Conservation (phyloP, 53 echinoderm and acorn worm species). For the Crossaster papposus region DNA sequence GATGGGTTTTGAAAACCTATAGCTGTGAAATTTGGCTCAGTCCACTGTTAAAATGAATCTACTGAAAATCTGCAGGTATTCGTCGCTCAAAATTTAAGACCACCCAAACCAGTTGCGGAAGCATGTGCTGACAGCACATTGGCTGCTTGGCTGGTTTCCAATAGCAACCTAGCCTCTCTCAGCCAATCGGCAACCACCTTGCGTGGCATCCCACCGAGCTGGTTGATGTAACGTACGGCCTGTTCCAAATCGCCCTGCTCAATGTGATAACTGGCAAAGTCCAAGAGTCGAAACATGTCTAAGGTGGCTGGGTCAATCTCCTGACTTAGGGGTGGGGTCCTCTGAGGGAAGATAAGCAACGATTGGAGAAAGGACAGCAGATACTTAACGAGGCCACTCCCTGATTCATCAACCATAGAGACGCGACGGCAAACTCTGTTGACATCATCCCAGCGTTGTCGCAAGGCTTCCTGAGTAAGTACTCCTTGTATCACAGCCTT, state of each 20-base stretch:
- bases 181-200: slow-evolving; percentile 91
- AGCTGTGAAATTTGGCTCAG: background rate
- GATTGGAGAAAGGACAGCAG: slow-evolving; percentile 91
- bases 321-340: slow-evolving; percentile 50
- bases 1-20: background rate
- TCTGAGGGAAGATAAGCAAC: slow-evolving; percentile 74
- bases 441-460: slow-evolving; percentile 85
- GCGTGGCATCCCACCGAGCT: slow-evolving; percentile 87
- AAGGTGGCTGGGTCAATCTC: slow-evolving; percentile 66
- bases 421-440: slow-evolving; percentile 77
- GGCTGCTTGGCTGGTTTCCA: slow-evolving; percentile 93
- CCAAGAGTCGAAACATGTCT: slow-evolving; percentile 83
- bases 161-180: slow-evolving; percentile 85
- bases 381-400: slow-evolving; percentile 79
- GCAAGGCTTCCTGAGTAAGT: slow-evolving; percentile 74
- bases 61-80: background rate
- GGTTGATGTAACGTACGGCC: slow-evolving; percentile 87
- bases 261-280: slow-evolving; percentile 78
- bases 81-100: slow-evolving; percentile 69
- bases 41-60: slow-evolving; percentile 3
- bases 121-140: slow-evolving; percentile 85
- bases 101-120: slow-evolving; percentile 88
- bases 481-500: slow-evolving; percentile 81
- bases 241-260: slow-evolving; percentile 90
- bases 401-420: slow-evolving; percentile 84